phyloP scores from a whole-genome alignment of 2,113 vertebrate species.

The Cephalophus harveyi region DNA sequence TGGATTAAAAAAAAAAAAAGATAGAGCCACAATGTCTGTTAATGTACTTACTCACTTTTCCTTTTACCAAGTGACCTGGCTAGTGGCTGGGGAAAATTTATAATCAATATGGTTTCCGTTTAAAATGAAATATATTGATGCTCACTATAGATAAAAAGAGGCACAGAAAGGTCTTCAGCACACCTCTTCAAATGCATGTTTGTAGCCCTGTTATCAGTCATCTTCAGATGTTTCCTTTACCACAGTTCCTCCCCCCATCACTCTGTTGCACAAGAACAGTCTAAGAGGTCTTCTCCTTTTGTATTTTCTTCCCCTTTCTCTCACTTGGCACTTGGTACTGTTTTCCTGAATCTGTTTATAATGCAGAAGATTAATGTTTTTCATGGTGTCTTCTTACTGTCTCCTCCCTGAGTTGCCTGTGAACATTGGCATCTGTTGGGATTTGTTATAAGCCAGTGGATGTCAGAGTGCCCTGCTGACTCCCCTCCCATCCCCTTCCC shows the following conservation, averaged over 20 bases:
- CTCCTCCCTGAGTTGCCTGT: neutral
- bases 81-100: neutral
- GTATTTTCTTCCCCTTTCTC: neutral
- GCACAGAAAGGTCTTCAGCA: neutral
- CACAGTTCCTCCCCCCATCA: neutral
- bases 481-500: neutral
- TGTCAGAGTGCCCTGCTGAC: neutral
- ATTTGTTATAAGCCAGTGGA: neutral
- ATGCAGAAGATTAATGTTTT: neutral
- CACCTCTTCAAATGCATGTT: rapidly evolving
- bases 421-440: neutral
- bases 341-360: neutral
- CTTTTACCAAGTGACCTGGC: neutral
- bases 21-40: constrained; percentile 14
- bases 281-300: neutral
- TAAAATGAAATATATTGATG: neutral
- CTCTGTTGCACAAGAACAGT: neutral
- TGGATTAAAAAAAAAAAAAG: neutral
- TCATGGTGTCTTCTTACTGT: neutral
- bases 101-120: neutral
- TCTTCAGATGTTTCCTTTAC: neutral
- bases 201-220: neutral
- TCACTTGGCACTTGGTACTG: neutral
- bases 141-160: neutral
- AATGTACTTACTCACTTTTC: neutral